phyloP scores from a whole-genome alignment of 2,888 invertebrate genomes.

The Hydraecia micacea region DNA sequence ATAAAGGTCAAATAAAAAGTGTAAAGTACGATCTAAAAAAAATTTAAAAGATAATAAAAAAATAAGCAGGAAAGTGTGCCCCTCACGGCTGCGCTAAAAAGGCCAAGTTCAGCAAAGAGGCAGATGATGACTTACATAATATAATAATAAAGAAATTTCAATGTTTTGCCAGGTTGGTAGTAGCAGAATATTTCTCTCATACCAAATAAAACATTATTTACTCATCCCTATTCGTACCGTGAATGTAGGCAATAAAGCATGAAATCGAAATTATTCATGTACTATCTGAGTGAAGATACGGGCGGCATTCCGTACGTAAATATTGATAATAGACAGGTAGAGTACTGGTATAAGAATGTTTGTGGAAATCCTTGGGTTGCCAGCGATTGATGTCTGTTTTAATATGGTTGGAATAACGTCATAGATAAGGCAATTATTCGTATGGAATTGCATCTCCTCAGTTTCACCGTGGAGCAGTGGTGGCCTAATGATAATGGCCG shows the following conservation, averaged over 20 bases:
- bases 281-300: constrained; percentile 42
- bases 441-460: neutral
- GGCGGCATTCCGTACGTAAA: constrained; percentile 44
- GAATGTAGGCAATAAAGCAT: constrained; percentile 44
- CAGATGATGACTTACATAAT: no score
- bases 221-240: constrained; percentile 32
- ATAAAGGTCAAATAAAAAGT: no score
- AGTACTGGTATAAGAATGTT: constrained; percentile 19
- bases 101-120: no score
- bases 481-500: no score
- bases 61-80: no score
- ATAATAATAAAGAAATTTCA: neutral
- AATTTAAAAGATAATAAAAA: no score
- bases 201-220: neutral
- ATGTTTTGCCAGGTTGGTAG: neutral
- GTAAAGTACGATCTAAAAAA: no score
- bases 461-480: neutral
- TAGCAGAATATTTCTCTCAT: neutral
- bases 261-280: constrained; percentile 56
- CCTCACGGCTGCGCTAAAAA: no score
- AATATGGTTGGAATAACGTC: neutral
- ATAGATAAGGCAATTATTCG: neutral
- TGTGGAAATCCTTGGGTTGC: constrained; percentile 3
- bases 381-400: constrained; percentile 1
- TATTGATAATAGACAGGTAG: constrained; percentile 18